A percentile compares a stretch with the other conserved stretches of the same genome.
These are phyloP conservation scores for Oxyteleia sp. DNA, from an alignment of 2,888 invertebrate genomes.

Conservation along the genomic window DNA sequence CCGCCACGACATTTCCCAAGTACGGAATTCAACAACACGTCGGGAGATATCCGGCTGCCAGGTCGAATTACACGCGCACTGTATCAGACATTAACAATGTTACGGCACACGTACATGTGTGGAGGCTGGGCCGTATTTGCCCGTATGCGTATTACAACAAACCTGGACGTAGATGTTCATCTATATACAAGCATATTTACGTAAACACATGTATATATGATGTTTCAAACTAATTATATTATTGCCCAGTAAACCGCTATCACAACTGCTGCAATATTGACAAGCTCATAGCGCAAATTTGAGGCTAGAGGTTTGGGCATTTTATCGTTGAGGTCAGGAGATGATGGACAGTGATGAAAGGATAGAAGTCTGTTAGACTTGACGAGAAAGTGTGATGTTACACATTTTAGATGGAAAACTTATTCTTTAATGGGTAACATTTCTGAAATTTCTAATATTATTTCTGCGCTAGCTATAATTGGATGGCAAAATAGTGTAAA, in stretches of 20 bases:
- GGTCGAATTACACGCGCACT: slow-evolving; percentile 71
- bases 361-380: too few species aligned
- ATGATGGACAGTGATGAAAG: too few species aligned
- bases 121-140: neutral
- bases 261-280: slow-evolving; percentile 37
- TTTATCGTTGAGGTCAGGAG: too few species aligned
- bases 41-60: slow-evolving; percentile 68
- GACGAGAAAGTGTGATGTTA: too few species aligned
- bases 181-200: slow-evolving; percentile 22
- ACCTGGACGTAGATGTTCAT: slow-evolving; percentile 26
- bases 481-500: too few species aligned
- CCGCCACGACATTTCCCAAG: slow-evolving; percentile 69
- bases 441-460: too few species aligned
- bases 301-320: too few species aligned
- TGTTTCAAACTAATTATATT: slow-evolving; percentile 57
- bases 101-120: slow-evolving; percentile 25
- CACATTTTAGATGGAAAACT: too few species aligned
- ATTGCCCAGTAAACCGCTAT: slow-evolving; percentile 50
- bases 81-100: slow-evolving; percentile 73
- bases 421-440: too few species aligned
- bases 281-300: slow-evolving; percentile 27
- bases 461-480: too few species aligned
- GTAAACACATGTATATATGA: slow-evolving; percentile 27
- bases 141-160: slow-evolving; percentile 32
- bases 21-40: slow-evolving; percentile 71